phyloP scores from a whole-genome alignment of 2,797 vertebrate species.

The Sitta carolinensis region DNA sequence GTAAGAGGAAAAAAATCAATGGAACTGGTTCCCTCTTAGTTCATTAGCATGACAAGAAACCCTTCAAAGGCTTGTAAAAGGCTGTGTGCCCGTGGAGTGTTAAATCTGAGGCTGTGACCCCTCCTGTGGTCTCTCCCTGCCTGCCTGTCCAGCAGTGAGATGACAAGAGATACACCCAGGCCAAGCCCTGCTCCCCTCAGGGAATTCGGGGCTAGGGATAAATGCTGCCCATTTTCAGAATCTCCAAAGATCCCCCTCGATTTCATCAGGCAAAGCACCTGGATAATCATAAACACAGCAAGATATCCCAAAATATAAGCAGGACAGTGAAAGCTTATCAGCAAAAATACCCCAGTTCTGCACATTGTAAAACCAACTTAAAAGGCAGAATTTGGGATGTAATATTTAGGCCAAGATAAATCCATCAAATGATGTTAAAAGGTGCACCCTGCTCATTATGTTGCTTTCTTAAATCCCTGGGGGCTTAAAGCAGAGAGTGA shows the following conservation, averaged over 20 bases:
- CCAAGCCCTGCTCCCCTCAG: not conserved
- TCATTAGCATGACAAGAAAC: not conserved
- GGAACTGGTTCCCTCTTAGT: not conserved
- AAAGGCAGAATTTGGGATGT: not conserved
- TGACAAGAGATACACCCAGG: not conserved
- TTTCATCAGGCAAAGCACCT: not conserved
- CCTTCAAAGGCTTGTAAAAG: not conserved
- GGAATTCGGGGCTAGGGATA: not conserved
- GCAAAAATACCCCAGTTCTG: not conserved
- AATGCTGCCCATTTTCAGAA: not conserved
- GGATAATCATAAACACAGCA: not conserved
- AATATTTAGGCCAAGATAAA: not conserved
- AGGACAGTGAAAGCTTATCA: not conserved
- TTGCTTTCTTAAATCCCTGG: not conserved
- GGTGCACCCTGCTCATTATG: not conserved
- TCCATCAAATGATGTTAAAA: not conserved
- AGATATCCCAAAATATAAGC: not conserved
- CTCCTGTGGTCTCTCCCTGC: not conserved
- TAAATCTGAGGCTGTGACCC: not conserved
- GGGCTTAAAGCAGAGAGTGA: not conserved
- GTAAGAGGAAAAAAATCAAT: not conserved
- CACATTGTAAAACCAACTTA: not conserved
- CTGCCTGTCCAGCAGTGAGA: not conserved
- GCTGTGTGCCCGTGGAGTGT: not conserved
- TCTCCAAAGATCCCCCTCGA: not conserved